Evolutionary conservation across 2,113 vertebrate genomes (phyloP), one percentile per base, ranked within the genome.

Genomic region (chimpanzee (Pan troglodytes)): DNA sequence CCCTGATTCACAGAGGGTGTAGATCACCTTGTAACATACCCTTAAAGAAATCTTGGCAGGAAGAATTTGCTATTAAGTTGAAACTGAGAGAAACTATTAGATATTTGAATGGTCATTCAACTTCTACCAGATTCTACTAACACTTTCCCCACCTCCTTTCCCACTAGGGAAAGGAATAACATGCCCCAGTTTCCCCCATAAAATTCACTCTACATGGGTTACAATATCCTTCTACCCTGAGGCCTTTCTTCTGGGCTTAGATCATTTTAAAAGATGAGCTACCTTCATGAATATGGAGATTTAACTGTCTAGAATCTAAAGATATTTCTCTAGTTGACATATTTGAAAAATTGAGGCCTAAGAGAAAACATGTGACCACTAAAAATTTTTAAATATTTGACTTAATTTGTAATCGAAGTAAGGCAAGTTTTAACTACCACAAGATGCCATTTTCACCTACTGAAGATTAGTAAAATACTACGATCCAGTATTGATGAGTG

Each of bases 261-360:
- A 75, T 64, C 17, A 89, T 94, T 95, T 94, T 57, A 70, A 90
- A 93, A 90, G 64, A 87, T 86, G 48, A 87, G 48, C 45, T 40
- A 10, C 61, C 35, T 72, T 87, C 94, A 90, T 90, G 48, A 89
- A 82, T 83, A 73, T 92, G 75, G 25, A 94, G 50, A 96, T 73
- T 75, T 90, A 30, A 59, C 61, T 64, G 25, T 87, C 55, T 57
- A 70, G 87, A 96, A 79, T 48, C 32, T 75, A 90, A 90, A 94
- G 57, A 22, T 73, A 75, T 17, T 94, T 86, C 48, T 59, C 48
- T 43, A 80, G 70, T 55, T 85, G 57, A 38, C n/a, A 22, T 59
- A 92, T 75, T 83, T 38, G 79, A 40, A 68, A 95, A 92, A 76
- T 7, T 76, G 81, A 81, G 30, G 91, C 67, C 75, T 57, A 87